Evolutionary conservation across 1,140 invertebrate genomes (phyloP).

Genomic region (Harpegnathos saltator): DNA sequence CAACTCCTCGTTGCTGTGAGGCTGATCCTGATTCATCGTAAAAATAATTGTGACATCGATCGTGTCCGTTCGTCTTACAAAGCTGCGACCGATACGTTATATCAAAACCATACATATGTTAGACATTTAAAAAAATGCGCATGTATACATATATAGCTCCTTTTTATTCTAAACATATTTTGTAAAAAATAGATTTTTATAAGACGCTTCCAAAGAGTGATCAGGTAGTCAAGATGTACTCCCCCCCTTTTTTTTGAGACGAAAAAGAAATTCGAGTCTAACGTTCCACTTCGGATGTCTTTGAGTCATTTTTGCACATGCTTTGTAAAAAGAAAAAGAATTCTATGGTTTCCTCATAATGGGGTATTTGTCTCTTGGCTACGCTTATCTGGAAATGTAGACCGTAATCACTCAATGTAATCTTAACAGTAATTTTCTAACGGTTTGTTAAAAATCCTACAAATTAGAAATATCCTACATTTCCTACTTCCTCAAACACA

Average conservation of each 20-base stretch:
- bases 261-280: conserved; percentile 3
- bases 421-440: conserved; percentile 23
- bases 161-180: conserved; percentile 25
- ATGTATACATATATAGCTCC: too few species aligned
- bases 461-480: conserved; percentile 28
- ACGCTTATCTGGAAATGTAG: conserved; percentile 44
- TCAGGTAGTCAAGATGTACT: background rate
- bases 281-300: conserved; percentile 6
- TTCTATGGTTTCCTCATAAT: too few species aligned
- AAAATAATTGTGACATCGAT: background rate
- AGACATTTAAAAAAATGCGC: conserved; percentile 15
- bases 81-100: conserved; percentile 30
- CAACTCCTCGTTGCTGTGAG: too few species aligned
- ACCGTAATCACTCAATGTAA: conserved; percentile 23
- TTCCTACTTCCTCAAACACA: conserved; percentile 44
- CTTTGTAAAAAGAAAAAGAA: too few species aligned
- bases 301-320: conserved; percentile 9
- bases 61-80: background rate
- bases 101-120: conserved; percentile 10
- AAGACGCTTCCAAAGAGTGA: conserved; percentile 1
- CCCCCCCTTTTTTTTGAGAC: conserved; percentile 1
- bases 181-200: conserved; percentile 46
- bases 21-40: background rate
- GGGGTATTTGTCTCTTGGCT: conserved; percentile 42
- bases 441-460: conserved; percentile 29